A percentile compares a stretch with the other conserved stretches of the same genome.
phyloP scores from a whole-genome alignment of 2,113 vertebrate genomes.

The Phyllopteryx taeniolatus region DNA sequence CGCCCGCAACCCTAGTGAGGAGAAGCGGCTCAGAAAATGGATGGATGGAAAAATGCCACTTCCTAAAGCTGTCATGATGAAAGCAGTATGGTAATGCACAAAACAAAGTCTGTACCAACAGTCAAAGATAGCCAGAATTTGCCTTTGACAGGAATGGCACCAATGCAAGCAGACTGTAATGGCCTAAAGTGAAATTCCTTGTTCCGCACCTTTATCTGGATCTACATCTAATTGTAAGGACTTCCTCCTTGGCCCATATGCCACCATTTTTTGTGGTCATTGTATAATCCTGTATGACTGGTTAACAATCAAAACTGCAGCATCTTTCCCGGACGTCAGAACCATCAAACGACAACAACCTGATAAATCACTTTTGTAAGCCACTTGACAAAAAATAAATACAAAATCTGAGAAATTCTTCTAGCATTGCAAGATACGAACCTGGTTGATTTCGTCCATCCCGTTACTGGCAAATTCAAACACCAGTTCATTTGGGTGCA shows the following conservation, averaged over 20 bases:
- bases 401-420: not conserved
- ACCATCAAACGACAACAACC: not conserved
- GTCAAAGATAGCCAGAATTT: too few species aligned
- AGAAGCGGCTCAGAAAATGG: too few species aligned
- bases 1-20: too few species aligned
- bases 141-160: not conserved
- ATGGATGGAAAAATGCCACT: too few species aligned
- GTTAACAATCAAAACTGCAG: not conserved
- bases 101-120: not conserved
- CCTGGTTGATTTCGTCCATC: slow-evolving; percentile 83
- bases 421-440: slow-evolving; percentile 30
- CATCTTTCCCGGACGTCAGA: not conserved
- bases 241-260: not conserved
- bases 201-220: not conserved
- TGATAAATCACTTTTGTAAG: not conserved
- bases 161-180: not conserved
- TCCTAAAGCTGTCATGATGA: too few species aligned
- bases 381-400: not conserved
- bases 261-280: not conserved
- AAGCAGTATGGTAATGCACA: not conserved
- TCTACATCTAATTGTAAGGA: not conserved
- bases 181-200: not conserved
- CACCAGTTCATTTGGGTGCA: slow-evolving; percentile 81
- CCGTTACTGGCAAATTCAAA: slow-evolving; percentile 87
- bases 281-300: not conserved